phyloP scores from a whole-genome alignment of 2,888 invertebrate species.

The Bimastos eiseni region DNA sequence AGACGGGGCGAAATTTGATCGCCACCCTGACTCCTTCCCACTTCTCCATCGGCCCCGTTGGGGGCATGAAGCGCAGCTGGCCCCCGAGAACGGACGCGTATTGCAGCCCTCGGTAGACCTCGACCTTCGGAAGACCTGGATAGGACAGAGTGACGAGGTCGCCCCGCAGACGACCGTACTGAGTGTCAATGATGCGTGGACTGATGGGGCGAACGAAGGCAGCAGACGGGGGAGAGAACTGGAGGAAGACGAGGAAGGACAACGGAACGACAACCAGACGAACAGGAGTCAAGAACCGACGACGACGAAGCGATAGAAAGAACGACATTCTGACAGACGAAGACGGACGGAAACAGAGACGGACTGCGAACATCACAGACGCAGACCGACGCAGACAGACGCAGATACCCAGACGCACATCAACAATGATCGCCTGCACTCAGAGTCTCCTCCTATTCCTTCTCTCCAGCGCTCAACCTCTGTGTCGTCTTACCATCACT shows the following conservation, averaged over 20 bases:
- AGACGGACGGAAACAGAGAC: neutral
- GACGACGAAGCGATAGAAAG: neutral
- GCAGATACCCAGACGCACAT: neutral
- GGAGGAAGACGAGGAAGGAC: neutral
- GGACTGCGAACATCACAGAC: neutral
- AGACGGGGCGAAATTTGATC: slow-evolving; percentile 76
- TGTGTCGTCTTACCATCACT: neutral
- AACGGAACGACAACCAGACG: neutral
- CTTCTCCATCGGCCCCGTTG: slow-evolving; percentile 82
- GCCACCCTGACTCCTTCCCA: slow-evolving; percentile 65
- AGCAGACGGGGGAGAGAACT: neutral
- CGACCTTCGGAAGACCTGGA: slow-evolving; percentile 69
- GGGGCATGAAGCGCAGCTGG: slow-evolving; percentile 90
- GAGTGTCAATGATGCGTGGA: slow-evolving; percentile 8
- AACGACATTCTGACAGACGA: neutral
- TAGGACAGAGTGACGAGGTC: neutral
- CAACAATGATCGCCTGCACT: neutral
- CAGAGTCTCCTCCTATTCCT: neutral
- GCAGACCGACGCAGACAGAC: neutral
- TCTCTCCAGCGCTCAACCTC: too few species aligned
- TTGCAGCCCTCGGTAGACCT: slow-evolving; percentile 85
- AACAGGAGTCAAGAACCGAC: neutral
- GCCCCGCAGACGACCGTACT: slow-evolving; percentile 14
- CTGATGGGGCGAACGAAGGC: neutral
- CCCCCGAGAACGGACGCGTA: slow-evolving; percentile 91